Base-by-base conservation (phyloP, 2,888 invertebrate species). In the Luperina testacea region DNA sequence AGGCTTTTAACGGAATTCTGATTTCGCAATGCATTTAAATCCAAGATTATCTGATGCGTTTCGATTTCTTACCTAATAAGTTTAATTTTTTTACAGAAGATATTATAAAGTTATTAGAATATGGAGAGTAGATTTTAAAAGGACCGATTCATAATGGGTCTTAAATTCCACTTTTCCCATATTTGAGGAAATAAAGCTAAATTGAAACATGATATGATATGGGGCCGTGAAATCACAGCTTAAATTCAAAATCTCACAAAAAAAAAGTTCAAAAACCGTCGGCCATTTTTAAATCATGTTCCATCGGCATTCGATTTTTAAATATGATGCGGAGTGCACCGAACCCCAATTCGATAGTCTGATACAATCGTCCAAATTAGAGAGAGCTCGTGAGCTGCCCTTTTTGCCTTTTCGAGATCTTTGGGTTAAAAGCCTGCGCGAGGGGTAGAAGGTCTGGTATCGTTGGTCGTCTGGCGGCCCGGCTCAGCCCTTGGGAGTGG, bases 251-350 rank as follows among this genome's bases (percentile, higher is more conserved):
- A 82, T 73, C 69, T 51, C 67, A 72, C 77, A 83, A 86, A 87
- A 87, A 72, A 86, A 87, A 77, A 0, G 72, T 51, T 71, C 87
- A 79, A 89, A 92, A 87, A 80, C 75, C 65, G 89, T 89, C 95
- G 93, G 94, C 95, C 95, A 96, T 96, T 95, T 95, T 95, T 86
- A 88, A 94, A 92, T 93, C 90, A 89, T 90, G 90, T 91, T 92
- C 92, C 93, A 95, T 94, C 91, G 92, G 91, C 84, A 92, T 95
- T 95, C 93, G 94, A 95, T 96, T 95, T 88, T 95, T 93, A 95
- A 96, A 95, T 93, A 95, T 95, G 94, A 94, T 94, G 93, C 91
- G 91, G 94, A 95, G 95, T 95, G 95, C 96, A 95, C 92, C 94
- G 96, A 96, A 95, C 95, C 94, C 95, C 91, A 91, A 92, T 95